These are phyloP conservation scores for Ctenomys sociabilis DNA, from an alignment of 2,113 vertebrate genomes.

Conservation along the genomic window DNA sequence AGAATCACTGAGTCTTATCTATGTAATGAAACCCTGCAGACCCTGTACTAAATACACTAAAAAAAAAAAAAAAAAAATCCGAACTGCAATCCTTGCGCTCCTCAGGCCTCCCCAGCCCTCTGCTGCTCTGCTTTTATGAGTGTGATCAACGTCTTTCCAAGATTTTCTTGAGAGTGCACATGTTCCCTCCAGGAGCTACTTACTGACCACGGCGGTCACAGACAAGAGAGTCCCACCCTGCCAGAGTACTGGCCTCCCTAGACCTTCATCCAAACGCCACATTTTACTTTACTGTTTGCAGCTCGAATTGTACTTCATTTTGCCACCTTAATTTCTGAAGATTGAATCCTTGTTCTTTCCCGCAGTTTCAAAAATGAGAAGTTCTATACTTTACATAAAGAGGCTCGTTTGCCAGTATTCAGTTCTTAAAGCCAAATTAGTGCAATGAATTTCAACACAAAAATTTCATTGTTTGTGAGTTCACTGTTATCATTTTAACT, in stretches of 20 bases:
- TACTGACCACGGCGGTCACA: neutral
- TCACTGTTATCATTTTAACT: conserved; percentile 77
- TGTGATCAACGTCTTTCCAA: neutral
- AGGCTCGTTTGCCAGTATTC: conserved; percentile 79
- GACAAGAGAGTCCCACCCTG: neutral
- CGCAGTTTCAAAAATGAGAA: conserved; percentile 50
- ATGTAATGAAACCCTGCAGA: no score
- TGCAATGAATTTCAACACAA: conserved; percentile 81
- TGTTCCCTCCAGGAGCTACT: neutral
- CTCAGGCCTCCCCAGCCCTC: no score
- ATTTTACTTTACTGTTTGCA: neutral
- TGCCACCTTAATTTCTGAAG: conserved; percentile 49
- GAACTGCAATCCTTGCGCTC: no score
- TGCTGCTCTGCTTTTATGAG: neutral
- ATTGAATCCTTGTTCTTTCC: conserved; percentile 70
- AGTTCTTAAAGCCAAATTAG: conserved; percentile 79
- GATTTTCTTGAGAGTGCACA: neutral
- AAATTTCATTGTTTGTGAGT: conserved; percentile 78
- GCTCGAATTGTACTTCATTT: conserved; percentile 64
- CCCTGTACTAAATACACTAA: no score
- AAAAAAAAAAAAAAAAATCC: no score
- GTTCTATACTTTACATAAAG: conserved; percentile 65
- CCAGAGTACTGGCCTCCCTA: neutral
- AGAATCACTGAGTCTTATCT: no score
- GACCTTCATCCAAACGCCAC: neutral